phyloP scores from a whole-genome alignment of 2,888 invertebrate genomes.

The Diarsia mendica region DNA sequence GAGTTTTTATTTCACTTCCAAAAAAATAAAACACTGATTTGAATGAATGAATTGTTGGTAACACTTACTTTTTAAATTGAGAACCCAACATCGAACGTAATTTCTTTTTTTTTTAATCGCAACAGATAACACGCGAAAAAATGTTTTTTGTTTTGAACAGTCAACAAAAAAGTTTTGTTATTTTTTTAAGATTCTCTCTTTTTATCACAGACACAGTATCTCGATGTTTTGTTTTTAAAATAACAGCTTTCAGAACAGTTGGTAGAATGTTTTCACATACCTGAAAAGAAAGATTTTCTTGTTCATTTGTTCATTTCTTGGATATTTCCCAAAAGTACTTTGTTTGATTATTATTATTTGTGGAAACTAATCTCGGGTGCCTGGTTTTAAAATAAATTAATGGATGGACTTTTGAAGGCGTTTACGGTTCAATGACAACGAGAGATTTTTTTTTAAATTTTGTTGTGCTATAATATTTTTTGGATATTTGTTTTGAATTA shows the following conservation, averaged over 20 bases:
- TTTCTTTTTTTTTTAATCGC: constrained; percentile 75
- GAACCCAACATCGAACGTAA: constrained; percentile 86
- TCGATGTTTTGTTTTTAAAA: constrained; percentile 76
- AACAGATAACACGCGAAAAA: constrained; percentile 85
- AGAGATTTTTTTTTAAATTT: neutral
- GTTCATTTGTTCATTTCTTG: constrained; percentile 37
- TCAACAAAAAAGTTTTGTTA: constrained; percentile 67
- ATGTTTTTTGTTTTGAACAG: constrained; percentile 53
- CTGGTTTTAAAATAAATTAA: constrained; percentile 5
- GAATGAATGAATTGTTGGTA: constrained; percentile 45
- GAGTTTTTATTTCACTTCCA: constrained; percentile 35
- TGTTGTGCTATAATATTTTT: neutral
- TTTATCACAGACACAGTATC: constrained; percentile 80
- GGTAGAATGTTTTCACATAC: constrained; percentile 67
- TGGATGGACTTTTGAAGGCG: neutral
- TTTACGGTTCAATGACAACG: neutral
- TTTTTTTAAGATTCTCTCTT: constrained; percentile 70
- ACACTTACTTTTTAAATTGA: constrained; percentile 84
- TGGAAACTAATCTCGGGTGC: constrained; percentile 23
- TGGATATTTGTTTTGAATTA: neutral
- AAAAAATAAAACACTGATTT: constrained; percentile 58
- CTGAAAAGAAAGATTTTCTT: constrained; percentile 72
- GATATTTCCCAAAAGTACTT: constrained; percentile 66
- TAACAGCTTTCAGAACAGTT: constrained; percentile 60
- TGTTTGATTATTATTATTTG: constrained; percentile 37